Conservation (phyloP, 2,113 vertebrate species). For the Phycodurus eques region DNA sequence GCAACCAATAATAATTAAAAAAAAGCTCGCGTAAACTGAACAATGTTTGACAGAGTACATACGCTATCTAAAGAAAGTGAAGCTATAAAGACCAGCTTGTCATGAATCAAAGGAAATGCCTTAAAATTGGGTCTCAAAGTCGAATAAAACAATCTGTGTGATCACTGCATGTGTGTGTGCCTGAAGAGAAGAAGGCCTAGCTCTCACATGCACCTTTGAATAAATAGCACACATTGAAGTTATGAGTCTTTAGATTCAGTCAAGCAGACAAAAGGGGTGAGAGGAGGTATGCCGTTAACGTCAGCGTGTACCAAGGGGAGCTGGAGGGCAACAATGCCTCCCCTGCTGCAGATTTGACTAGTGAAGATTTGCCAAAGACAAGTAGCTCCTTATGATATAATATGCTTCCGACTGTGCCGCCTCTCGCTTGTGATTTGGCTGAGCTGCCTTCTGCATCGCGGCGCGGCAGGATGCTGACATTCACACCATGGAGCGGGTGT, state of each 20-base stretch:
- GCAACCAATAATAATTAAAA: too few species aligned
- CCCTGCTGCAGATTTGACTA: constrained; percentile 38
- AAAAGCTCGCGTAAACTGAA: background rate
- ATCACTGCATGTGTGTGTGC: constrained; percentile 13
- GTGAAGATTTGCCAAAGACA: constrained; percentile 54
- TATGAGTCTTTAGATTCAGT: constrained; percentile 34
- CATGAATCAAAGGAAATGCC: background rate
- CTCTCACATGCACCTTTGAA: constrained; percentile 23
- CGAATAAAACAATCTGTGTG: constrained; percentile 25
- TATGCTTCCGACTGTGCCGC: constrained; percentile 51
- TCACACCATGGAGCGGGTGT: constrained; percentile 66
- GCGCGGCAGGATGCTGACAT: constrained; percentile 68
- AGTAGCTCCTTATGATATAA: constrained; percentile 57
- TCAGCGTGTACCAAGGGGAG: constrained; percentile 42
- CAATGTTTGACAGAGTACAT: constrained; percentile 1
- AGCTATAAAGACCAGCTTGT: background rate
- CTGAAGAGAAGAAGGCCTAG: constrained; percentile 22
- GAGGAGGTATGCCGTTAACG: constrained; percentile 36
- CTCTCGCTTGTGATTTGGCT: constrained; percentile 61
- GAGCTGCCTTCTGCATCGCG: constrained; percentile 48
- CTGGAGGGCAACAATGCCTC: constrained; percentile 44
- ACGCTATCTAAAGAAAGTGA: background rate
- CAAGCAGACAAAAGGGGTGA: constrained; percentile 41
- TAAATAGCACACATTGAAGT: constrained; percentile 21
- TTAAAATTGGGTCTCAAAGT: constrained; percentile 14